Evolutionary conservation across 2,888 invertebrate genomes (phyloP).

Genomic region (Amphimallon solstitiale): DNA sequence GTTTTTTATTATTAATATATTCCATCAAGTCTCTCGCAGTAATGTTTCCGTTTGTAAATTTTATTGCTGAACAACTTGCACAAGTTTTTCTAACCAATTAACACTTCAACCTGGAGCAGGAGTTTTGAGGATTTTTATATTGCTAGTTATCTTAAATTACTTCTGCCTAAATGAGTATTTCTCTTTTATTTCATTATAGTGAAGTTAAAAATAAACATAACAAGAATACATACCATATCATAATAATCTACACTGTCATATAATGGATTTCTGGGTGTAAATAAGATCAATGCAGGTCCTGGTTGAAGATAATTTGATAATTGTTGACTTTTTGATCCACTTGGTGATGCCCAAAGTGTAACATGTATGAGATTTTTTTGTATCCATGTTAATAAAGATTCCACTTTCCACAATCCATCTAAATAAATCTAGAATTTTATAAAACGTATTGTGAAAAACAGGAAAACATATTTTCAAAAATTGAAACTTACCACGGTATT

Average conservation of each 20-base stretch:
- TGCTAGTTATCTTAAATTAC: too few relatives aligned
- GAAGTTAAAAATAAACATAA: background rate
- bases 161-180: too few relatives aligned
- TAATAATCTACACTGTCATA: slow-evolving; percentile 73
- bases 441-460: background rate
- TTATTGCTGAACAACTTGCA: too few relatives aligned
- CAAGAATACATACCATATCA: slow-evolving; percentile 70
- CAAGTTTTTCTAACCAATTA: too few relatives aligned
- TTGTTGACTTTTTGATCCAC: slow-evolving; percentile 72
- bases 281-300: slow-evolving; percentile 79
- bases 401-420: slow-evolving; percentile 64
- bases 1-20: too few relatives aligned
- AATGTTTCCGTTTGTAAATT: too few relatives aligned
- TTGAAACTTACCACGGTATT: slow-evolving; percentile 71
- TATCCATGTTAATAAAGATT: slow-evolving; percentile 71
- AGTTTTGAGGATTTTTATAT: too few relatives aligned
- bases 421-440: slow-evolving; percentile 65
- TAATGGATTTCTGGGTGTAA: slow-evolving; percentile 82
- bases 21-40: too few relatives aligned
- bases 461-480: slow-evolving; percentile 2
- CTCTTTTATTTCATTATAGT: too few relatives aligned
- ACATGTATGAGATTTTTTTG: slow-evolving; percentile 70
- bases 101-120: too few relatives aligned
- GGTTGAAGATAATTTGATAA: slow-evolving; percentile 74
- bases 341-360: slow-evolving; percentile 74